Base-by-base conservation (phyloP, 2,113 vertebrate species). In the Sakesphorus luctuosus region DNA sequence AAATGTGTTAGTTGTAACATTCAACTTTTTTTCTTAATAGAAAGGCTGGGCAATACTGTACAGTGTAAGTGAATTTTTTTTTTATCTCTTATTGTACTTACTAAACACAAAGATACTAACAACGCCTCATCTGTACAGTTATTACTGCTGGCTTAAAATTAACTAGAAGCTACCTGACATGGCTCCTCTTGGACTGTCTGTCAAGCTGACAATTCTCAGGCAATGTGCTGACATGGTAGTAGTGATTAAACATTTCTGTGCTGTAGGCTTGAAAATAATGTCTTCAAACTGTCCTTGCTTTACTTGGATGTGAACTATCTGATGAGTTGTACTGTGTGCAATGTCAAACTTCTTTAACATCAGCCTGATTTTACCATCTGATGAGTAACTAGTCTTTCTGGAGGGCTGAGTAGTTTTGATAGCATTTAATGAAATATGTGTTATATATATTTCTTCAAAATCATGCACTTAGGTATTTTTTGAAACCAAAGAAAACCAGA, bases 11-110 rank as follows among this genome's bases (percentile, higher is more conserved):
- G 61, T 96, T 95, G 52, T 96, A 96, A 96, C 33, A 0, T 81
- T 71, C 73, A 93, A 13, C 19, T 90, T 94, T 96, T 96, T 97
- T 97, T 89, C 86, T 97, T 92, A 82, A 74, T 97, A 97, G 94
- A 97, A 95, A 95, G 93, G 91, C 94, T 96, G 95, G 97, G 65
- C 94, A 95, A 24, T 97, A 94, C 96, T 96, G 71, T 96, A 81
- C 95, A 89, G 76, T 94, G 93, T 98, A 97, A 98, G 94, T 98
- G 93, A 93, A 28, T 94, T 87, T 38, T 38, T 36, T 87, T 95
- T 94, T 91, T 5, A 33, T 25, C 71, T 95, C 13, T 67, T 74
- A 47, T 33, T 97, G 21, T 84, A 56, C 52, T 83, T 95, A 65
- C 77, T 94, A 90, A 96, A 91, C 52, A 40, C 7, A 4, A 95